Conservation (phyloP, 2,888 invertebrate genomes). For the Minunthozetes semirufus region DNA sequence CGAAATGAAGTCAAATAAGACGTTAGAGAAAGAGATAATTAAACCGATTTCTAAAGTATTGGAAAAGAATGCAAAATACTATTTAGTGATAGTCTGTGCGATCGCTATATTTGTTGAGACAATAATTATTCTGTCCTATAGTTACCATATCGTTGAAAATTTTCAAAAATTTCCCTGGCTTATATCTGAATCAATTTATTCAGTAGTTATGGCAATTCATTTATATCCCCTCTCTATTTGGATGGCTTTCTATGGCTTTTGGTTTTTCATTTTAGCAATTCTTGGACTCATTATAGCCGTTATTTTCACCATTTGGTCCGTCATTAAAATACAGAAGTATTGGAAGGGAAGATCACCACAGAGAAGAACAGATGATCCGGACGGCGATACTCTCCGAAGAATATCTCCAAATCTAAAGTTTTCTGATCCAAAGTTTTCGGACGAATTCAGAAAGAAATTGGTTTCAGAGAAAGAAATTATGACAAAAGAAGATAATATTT, state of each 20-base stretch:
- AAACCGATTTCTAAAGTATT: neutral
- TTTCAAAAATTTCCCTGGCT: neutral
- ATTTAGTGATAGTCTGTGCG: neutral
- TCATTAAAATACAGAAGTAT: neutral
- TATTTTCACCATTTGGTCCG: neutral
- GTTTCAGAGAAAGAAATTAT: too few species aligned
- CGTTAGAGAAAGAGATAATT: neutral
- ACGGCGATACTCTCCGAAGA: neutral
- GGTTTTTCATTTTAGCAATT: neutral
- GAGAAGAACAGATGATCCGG: neutral
- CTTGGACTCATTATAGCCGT: neutral
- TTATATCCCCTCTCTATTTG: neutral
- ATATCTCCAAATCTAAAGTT: slow-evolving; percentile 18
- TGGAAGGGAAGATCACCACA: neutral
- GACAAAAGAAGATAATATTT: too few species aligned
- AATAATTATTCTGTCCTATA: neutral
- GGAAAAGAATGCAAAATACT: neutral
- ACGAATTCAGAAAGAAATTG: too few species aligned
- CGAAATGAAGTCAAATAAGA: neutral
- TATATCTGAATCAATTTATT: neutral
- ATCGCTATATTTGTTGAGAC: neutral
- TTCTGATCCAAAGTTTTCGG: neutral
- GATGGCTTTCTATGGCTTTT: neutral
- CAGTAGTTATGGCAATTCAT: neutral
- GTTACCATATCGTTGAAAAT: neutral